Evolutionary conservation across 2,888 invertebrate species (phyloP), one percentile per base, ranked within the genome.

Genomic region (Parthenolecanium corni): DNA sequence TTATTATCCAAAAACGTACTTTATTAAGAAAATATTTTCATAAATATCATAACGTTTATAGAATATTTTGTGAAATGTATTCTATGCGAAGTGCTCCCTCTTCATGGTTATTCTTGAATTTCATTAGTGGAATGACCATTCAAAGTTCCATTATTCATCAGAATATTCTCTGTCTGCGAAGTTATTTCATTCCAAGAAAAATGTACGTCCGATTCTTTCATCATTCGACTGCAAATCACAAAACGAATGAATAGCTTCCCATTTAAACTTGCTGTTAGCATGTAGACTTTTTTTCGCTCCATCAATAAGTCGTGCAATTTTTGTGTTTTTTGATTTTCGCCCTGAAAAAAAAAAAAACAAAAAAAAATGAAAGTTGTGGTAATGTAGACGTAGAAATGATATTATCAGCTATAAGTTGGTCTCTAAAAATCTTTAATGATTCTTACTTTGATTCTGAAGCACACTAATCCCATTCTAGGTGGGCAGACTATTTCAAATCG

Each of bases 381-480:
- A 14, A 5, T 12, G 52, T 6, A 23, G 23, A 14, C 9, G 24
- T 52, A 25, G 52, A 24, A 21, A 52, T 21, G 21, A 38, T 9
- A 9, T 38, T 38, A 11, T 38, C 38, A 38, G 14, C 38, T 38
- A 11, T 9, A 12, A 23, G 23, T 20, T 9, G 18, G 11, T 11
- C 14, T n/a, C n/a, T n/a, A n/a, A n/a, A n/a, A n/a, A n/a, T n/a
- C n/a, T n/a, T n/a, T n/a, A n/a, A n/a, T n/a, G n/a, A 11, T 9
- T 54, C 64, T 66, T 72, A 81, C 83, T 76, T 84, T 87, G 36
- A 93, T 74, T 70, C 91, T 79, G 73, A 97, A 96, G 71, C 94
- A 95, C 5, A 95, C 89, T 21, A 96, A 76, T 0, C 89, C 91
- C 78, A 94, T 78, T 0, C 79, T 77, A 1, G 82, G 82, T 66